phyloP scores from a whole-genome alignment of 2,113 vertebrate species.

The Scophthalmus maximus region DNA sequence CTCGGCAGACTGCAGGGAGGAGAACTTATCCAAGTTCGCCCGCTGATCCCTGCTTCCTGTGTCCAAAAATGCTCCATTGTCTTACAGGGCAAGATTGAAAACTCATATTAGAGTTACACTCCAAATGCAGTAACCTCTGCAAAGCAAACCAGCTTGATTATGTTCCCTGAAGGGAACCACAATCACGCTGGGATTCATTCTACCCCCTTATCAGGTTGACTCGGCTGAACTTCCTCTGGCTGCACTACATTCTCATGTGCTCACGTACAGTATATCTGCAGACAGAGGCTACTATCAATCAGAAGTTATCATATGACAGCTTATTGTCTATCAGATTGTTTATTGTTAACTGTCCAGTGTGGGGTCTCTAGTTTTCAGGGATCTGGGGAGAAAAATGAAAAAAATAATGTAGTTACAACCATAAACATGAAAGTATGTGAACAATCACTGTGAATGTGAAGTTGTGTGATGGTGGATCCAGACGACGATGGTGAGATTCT shows the following conservation, averaged over 20 bases:
- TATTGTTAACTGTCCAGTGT: conserved; percentile 12
- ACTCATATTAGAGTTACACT: conserved; percentile 16
- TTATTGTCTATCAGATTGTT: conserved; percentile 35
- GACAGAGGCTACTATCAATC: conserved; percentile 49
- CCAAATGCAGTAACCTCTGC: conserved; percentile 27
- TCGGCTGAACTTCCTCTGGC: conserved; percentile 53
- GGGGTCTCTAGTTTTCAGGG: too few relatives aligned
- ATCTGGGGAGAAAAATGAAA: too few relatives aligned
- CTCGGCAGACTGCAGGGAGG: conserved; percentile 49
- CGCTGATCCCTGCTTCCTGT: conserved; percentile 59
- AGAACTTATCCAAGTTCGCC: conserved; percentile 51
- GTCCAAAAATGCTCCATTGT: conserved; percentile 68
- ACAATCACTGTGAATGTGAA: too few relatives aligned
- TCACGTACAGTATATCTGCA: conserved; percentile 46
- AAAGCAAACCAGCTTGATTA: conserved; percentile 20
- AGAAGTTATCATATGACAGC: conserved; percentile 23
- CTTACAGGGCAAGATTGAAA: conserved; percentile 49
- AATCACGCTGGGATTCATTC: conserved; percentile 20
- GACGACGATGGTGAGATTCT: conserved; percentile 1
- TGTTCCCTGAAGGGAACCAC: conserved; percentile 12
- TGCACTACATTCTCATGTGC: conserved; percentile 25
- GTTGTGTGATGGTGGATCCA: not conserved
- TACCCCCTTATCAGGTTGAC: conserved; percentile 62
- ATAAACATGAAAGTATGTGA: too few relatives aligned
- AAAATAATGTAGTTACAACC: too few relatives aligned